These are phyloP conservation scores for Listrodromus nycthemerus DNA, from an alignment of 2,888 invertebrate species.

Conservation along the genomic window DNA sequence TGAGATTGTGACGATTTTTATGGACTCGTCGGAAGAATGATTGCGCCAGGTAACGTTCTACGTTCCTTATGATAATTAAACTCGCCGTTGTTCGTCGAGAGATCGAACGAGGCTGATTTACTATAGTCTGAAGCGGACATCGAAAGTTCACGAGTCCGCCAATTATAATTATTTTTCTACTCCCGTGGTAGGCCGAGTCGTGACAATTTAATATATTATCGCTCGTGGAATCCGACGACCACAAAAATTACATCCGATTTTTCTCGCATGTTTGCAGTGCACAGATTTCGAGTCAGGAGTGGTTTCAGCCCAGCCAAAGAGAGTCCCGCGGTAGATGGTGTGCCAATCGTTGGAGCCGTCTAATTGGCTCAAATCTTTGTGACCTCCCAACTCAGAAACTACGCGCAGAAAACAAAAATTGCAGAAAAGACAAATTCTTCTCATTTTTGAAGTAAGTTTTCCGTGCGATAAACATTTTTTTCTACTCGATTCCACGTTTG, in stretches of 20 bases:
- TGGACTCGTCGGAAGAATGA: slow-evolving; percentile 18
- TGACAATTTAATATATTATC: not conserved
- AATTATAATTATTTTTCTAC: slow-evolving; percentile 5
- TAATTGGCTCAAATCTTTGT: not conserved
- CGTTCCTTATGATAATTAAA: slow-evolving; percentile 26
- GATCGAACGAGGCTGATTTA: slow-evolving; percentile 34
- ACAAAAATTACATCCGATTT: slow-evolving; percentile 14
- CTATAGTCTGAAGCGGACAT: not conserved
- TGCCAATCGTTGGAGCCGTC: slow-evolving; percentile 4
- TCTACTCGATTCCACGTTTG: slow-evolving; percentile 9
- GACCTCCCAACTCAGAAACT: not conserved
- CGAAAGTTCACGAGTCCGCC: not conserved
- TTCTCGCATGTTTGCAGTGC: not conserved
- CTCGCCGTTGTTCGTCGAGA: slow-evolving; percentile 18
- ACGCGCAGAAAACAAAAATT: not conserved
- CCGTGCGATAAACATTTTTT: not conserved
- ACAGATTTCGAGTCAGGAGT: not conserved
- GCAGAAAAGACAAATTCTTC: not conserved
- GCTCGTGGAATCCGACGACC: not conserved
- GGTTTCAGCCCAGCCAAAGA: not conserved
- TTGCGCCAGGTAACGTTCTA: slow-evolving; percentile 23
- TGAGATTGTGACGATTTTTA: not conserved
- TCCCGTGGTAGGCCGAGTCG: not conserved
- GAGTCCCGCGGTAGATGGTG: not conserved
- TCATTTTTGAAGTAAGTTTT: not conserved